Evolutionary conservation across 1,140 invertebrate species (phyloP), one percentile per base, ranked within the genome.

Genomic region (Drosophila santomea): DNA sequence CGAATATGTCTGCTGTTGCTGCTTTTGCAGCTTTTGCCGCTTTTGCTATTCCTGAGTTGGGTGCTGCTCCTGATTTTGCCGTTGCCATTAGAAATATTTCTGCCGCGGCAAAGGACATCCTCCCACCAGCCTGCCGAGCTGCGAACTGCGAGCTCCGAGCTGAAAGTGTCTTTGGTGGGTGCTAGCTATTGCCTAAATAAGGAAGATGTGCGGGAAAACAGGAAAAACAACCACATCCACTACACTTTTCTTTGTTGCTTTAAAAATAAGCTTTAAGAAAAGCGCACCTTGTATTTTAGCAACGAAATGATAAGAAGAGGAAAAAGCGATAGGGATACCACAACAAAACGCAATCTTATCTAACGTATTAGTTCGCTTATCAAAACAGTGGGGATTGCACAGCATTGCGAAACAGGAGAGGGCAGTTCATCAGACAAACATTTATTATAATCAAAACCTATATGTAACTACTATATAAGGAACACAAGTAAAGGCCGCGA

Each of bases 1-100:
- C 81, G 55, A 76, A 64, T 80, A 77, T 80, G 78, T 80, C 62
- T 76, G 62, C 41, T 32, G 25, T 15, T 57, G 58, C 17, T 17
- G n/a, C 23, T 69, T 32, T 14, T 25, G 51, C 2, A 17, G 38
- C 41, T 4, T 23, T 45, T 41, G 35, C 15, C n/a, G n/a, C 41
- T 45, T 20, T 20, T 20, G 20, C 20, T 20, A 2, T 20, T 20
- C 20, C 20, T 20, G 20, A 20, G 20, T 20, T 20, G 20, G 20
- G 20, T 20, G 20, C 20, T 38, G 35, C 39, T 36, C 14, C 32
- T 32, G 57, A 39, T 36, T 17, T 36, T 57, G 28, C 41, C n/a
- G n/a, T 14, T 63, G 60, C 36, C 39, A 47, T 50, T 74, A 50
- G 69, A 77, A 77, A 68, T 77, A 77, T 77, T 77, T 77, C 12